Base-by-base conservation (phyloP, 2,113 vertebrate genomes). In the Cephalophus harveyi region DNA sequence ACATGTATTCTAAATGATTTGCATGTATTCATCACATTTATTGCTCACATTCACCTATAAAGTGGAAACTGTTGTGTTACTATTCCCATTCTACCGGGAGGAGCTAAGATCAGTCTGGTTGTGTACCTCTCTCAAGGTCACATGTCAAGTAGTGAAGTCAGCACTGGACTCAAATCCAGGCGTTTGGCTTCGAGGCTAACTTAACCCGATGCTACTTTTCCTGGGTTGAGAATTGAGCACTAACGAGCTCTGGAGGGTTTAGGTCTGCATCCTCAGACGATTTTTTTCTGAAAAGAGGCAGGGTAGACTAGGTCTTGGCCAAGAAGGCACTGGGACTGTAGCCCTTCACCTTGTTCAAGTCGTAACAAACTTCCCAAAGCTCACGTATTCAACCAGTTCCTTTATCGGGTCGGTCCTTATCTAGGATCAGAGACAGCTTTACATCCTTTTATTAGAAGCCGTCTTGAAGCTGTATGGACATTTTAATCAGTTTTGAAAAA, bases 381-480 rank as follows among this genome's bases (percentile, higher is more conserved):
- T 43, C 62, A 16, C 14, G 27, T 21, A 78, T n/a, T 83, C 81
- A 67, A 25, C 15, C 46, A 55, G 33, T 17, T 78, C 71, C 59
- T 94, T 89, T 71, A 43, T 9, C 48, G 86, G 36, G 14, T 15
- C 62, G 14, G 9, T 76, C 23, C 36, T 92, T 52, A 62, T 2
- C 16, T 36, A n/a, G 9, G 33, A 59, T 86, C 36, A 91, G 54
- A 28, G 60, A 89, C 4, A 54, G 50, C 46, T 84, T 86, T 52
- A 19, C 6, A 36, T 23, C 60, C 21, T 30, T 55, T 62, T 59
- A 67, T 43, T 48, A 60, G 62, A 89, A 86, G 71, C 2, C 21
- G n/a, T 93, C 94, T 95, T 78, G 83, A 95, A 94, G 92, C 13
- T 81, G 52, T 59, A 74, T n/a, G 59, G 82, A 64, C 54, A 90